phyloP scores from a whole-genome alignment of 2,113 vertebrate genomes.

The Microtus richardsoni region DNA sequence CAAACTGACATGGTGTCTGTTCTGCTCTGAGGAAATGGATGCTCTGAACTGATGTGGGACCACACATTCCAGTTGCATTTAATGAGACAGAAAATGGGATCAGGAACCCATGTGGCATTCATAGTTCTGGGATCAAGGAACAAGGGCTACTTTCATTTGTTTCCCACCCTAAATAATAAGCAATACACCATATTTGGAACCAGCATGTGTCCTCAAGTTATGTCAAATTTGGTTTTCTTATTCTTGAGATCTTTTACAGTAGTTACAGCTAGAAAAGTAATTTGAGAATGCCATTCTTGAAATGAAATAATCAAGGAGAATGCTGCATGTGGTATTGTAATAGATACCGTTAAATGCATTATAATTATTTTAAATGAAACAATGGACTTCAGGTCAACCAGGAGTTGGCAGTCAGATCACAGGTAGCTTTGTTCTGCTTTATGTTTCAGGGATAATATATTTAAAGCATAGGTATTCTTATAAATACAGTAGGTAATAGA shows the following conservation, averaged over 20 bases:
- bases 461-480: not conserved
- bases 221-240: constrained; percentile 41
- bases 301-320: constrained; percentile 36
- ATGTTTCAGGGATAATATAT: not conserved
- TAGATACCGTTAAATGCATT: not conserved
- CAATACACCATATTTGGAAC: not conserved
- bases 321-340: not conserved
- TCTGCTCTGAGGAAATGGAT: not conserved
- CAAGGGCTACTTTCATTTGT: constrained; percentile 3
- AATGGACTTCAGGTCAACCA: not conserved
- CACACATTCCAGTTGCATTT: not conserved
- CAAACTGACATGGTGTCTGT: not conserved
- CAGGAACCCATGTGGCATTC: not conserved
- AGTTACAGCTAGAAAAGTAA: not conserved
- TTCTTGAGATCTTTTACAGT: not conserved
- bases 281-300: not conserved
- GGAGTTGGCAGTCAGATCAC: not conserved
- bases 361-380: not conserved
- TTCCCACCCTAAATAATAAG: constrained; percentile 6
- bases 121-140: not conserved
- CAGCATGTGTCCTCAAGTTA: not conserved
- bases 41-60: not conserved
- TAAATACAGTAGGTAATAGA: not conserved
- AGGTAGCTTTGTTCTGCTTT: not conserved
- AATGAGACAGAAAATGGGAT: not conserved